Evolutionary conservation across 2,888 invertebrate species (phyloP), one percentile per base, ranked within the genome.

Genomic region (Ophraella communa): DNA sequence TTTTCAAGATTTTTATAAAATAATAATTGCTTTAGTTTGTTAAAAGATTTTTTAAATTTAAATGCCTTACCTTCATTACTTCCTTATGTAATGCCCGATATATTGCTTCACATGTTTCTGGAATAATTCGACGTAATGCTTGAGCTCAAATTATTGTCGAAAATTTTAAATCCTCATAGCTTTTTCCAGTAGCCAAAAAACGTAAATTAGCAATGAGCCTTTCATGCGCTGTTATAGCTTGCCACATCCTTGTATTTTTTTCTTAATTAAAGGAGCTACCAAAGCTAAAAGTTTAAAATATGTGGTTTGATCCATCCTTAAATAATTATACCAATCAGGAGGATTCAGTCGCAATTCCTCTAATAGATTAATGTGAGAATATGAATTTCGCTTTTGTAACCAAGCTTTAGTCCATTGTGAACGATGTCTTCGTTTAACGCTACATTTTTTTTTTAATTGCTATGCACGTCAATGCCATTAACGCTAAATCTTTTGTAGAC

Each of bases 161-260:
- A 58, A 64, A 71, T 62, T 71, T 68, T 7, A 71, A n/a, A n/a
- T n/a, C n/a, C n/a, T n/a, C 70, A 49, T 71, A 76, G 39, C 62
- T 71, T 57, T 70, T 70, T 58, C 75, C 74, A 54, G 73, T 72
- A 20, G 71, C 72, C 55, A 73, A n/a, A n/a, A n/a, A n/a, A n/a
- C n/a, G n/a, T n/a, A n/a, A n/a, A n/a, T n/a, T n/a, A n/a, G n/a
- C n/a, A 66, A 69, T 66, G 18, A 71, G 59, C 55, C 74, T 65
- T 58, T 75, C 72, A 66, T 70, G 66, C 39, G 73, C 67, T 35
- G 71, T 59, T 51, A 75, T 73, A 18, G 67, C 71, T 66, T 62
- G 56, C 51, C 73, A 58, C 68, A 74, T 67, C 54, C 59, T 47
- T 18, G 72, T 73, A 56, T 74, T 60, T 65, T 72, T 33, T 54